Conservation (phyloP, 1,140 invertebrate genomes). For the Copidosoma floridanum region DNA sequence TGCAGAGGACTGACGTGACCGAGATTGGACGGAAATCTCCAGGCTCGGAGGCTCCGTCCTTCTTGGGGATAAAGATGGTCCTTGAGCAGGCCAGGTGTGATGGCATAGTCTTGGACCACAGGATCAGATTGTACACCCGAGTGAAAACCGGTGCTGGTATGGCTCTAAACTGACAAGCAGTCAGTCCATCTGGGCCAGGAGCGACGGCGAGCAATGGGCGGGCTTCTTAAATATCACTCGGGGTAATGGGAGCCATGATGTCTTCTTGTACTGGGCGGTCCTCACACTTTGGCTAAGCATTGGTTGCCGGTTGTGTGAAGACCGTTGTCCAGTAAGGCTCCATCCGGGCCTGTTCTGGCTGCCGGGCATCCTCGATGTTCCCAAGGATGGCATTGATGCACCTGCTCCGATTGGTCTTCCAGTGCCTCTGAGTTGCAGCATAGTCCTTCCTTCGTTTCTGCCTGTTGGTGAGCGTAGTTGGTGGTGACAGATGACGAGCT, state of each 20-base stretch:
- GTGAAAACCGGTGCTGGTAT: constrained; percentile 1
- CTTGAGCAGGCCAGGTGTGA: neutral
- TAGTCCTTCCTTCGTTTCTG: neutral
- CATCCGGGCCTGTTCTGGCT: neutral
- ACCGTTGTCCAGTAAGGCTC: neutral
- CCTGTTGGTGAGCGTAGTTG: neutral
- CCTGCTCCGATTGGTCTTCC: neutral
- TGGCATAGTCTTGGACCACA: constrained; percentile 1
- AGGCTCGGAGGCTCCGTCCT: neutral
- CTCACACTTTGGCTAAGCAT: neutral
- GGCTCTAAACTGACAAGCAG: constrained; percentile 5
- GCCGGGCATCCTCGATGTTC: neutral
- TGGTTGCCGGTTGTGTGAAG: neutral
- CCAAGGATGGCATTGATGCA: neutral
- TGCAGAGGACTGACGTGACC: constrained; percentile 21
- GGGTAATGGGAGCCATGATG: neutral
- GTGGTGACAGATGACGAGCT: neutral
- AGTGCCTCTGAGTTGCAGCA: neutral
- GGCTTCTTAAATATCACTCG: neutral
- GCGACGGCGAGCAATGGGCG: neutral
- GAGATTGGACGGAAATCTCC: constrained; percentile 27
- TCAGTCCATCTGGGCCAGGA: constrained; percentile 22
- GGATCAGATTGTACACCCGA: constrained; percentile 21
- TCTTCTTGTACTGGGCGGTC: neutral
- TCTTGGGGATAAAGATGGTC: constrained; percentile 34